A percentile compares a stretch with the other conserved stretches of the same genome.
These are phyloP conservation scores for Cyphomyrus discorhynchus DNA, from an alignment of 2,113 vertebrate species.

Conservation along the genomic window DNA sequence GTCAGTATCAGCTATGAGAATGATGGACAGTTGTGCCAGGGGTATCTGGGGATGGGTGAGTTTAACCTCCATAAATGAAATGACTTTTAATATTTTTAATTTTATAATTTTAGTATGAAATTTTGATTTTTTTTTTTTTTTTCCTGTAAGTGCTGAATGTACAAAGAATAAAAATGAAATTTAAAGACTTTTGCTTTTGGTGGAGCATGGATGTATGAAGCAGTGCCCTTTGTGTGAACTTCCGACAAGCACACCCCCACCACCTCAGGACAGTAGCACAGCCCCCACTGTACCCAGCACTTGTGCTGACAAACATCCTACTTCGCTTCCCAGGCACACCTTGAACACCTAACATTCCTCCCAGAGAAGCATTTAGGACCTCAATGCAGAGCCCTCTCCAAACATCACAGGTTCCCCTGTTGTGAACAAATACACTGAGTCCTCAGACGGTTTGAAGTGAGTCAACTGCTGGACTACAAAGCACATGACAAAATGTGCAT, in stretches of 20 bases:
- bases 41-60: background rate
- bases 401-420: background rate
- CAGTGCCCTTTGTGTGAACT: background rate
- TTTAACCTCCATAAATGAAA: slow-evolving; percentile 25
- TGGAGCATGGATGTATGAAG: background rate
- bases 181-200: slow-evolving; percentile 45
- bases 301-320: background rate
- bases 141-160: slow-evolving; percentile 73
- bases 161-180: slow-evolving; percentile 69
- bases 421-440: background rate
- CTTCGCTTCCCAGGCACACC: background rate
- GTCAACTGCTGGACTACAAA: background rate
- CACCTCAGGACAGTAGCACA: background rate
- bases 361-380: background rate
- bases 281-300: background rate
- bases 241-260: background rate
- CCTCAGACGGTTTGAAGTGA: background rate
- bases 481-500: background rate
- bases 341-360: background rate
- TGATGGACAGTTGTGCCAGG: background rate
- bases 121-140: slow-evolving; percentile 39
- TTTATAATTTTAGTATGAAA: slow-evolving; percentile 64
- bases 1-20: background rate
- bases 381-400: background rate
- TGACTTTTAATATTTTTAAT: slow-evolving; percentile 41